Evolutionary conservation across 2,113 vertebrate species (phyloP).

Genomic region (Lycaon pictus): DNA sequence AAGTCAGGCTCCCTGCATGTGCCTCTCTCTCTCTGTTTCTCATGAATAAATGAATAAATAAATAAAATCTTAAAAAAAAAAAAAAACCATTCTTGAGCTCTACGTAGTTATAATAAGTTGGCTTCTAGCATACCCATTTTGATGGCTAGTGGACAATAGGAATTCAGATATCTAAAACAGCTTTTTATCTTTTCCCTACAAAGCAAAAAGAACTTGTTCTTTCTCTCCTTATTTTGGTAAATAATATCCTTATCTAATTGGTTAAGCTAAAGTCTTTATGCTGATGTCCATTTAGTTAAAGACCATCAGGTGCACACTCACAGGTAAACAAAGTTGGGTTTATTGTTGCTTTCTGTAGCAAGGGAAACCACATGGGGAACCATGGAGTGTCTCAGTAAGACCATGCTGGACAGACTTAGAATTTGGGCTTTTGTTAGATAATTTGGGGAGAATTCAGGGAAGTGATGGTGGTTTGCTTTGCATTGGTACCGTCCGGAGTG

Average conservation of each 20-base stretch:
- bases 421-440: conserved; percentile 15
- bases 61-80: too few relatives aligned
- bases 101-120: conserved; percentile 22
- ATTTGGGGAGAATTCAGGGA: conserved; percentile 21
- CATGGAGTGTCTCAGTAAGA: neutral
- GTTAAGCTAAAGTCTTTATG: conserved; percentile 4
- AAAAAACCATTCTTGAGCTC: neutral
- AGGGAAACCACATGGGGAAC: neutral
- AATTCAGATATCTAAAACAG: conserved; percentile 40
- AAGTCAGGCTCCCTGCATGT: too few relatives aligned
- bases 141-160: neutral
- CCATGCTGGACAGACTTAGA: neutral
- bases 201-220: neutral
- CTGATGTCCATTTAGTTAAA: conserved; percentile 24
- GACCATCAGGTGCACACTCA: neutral
- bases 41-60: too few relatives aligned
- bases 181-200: neutral
- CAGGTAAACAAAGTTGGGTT: neutral
- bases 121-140: neutral
- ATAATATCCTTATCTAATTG: conserved; percentile 30
- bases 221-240: neutral
- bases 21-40: too few relatives aligned
- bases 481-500: neutral
- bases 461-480: neutral
- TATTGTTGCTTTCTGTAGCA: conserved; percentile 43